Evolutionary conservation across 2,797 vertebrate genomes (phyloP), one percentile per base, ranked within the genome.

Genomic region (Lutjanus campechanus): DNA sequence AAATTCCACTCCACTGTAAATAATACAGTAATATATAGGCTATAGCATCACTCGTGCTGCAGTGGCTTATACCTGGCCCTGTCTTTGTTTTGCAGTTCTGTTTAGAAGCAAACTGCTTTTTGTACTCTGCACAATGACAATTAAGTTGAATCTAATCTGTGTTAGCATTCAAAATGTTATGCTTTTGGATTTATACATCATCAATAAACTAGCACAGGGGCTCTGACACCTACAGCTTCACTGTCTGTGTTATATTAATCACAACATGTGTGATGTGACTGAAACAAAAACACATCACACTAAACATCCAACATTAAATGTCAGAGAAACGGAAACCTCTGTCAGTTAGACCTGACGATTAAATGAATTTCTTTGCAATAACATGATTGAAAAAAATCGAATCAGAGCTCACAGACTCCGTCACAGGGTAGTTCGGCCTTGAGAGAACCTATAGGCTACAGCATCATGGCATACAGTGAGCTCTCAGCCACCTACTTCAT

Each of bases 401-500:
- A 60, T 61, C 50, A 11, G 61, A 76, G 71, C 54, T 70, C 47
- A 41, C 72, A 67, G 69, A 58, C 78, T 79, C 64, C 69, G 79
- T 87, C 65, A 70, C 66, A 80, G 81, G 61, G 63, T 58, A 66
- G 62, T 54, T 65, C 80, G 72, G 84, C 69, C 68, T 70, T 22
- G 54, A 69, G 54, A 81, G 69, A 69, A 76, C 64, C 70, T 60
- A 63, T 56, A 62, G 65, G 70, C 64, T 77, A 56, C 54, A 36
- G 29, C 29, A 51, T 84, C 89, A 81, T 71, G 55, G 75, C 86
- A 73, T 76, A 61, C 83, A 83, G 79, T 44, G 59, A 22, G 81
- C 82, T 84, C 77, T 65, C 61, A 89, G 80, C 86, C 90, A 91
- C 89, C 89, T 91, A 79, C 88, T 93, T 82, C 80, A 92, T 89